Evolutionary conservation across 2,797 vertebrate species (phyloP).

Genomic region (Hydrophis major): DNA sequence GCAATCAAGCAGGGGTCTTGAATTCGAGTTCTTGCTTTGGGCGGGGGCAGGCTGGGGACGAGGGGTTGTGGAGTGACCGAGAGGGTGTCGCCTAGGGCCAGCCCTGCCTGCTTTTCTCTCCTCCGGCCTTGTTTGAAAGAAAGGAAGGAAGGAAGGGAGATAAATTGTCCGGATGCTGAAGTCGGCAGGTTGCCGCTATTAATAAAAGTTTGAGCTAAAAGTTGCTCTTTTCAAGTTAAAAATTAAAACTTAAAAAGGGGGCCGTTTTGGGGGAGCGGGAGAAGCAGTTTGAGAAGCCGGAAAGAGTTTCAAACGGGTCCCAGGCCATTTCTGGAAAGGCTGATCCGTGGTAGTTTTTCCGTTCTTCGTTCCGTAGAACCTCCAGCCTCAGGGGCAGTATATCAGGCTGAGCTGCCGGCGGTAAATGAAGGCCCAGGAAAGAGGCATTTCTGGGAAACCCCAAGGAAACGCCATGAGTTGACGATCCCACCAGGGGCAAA

Average conservation of each 20-base stretch:
- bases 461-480: neutral
- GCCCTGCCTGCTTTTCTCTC: neutral
- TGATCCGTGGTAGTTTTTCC: neutral
- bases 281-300: neutral
- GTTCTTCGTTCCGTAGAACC: neutral
- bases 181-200: neutral
- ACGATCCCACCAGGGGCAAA: neutral
- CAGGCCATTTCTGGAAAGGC: neutral
- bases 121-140: neutral
- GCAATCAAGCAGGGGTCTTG: neutral
- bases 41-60: too few species aligned
- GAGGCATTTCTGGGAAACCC: neutral
- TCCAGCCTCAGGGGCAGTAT: neutral
- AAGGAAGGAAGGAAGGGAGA: slow-evolving; percentile 25
- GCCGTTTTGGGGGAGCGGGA: too few species aligned
- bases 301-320: neutral
- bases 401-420: neutral
- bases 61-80: too few species aligned
- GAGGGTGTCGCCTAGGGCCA: neutral
- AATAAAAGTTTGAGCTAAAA: slow-evolving; percentile 10
- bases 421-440: neutral
- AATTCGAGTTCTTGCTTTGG: neutral
- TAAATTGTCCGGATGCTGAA: neutral
- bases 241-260: neutral
- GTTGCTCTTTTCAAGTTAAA: neutral